Conservation (phyloP, 2,888 invertebrate genomes). For the Drosophila ochracea region DNA sequence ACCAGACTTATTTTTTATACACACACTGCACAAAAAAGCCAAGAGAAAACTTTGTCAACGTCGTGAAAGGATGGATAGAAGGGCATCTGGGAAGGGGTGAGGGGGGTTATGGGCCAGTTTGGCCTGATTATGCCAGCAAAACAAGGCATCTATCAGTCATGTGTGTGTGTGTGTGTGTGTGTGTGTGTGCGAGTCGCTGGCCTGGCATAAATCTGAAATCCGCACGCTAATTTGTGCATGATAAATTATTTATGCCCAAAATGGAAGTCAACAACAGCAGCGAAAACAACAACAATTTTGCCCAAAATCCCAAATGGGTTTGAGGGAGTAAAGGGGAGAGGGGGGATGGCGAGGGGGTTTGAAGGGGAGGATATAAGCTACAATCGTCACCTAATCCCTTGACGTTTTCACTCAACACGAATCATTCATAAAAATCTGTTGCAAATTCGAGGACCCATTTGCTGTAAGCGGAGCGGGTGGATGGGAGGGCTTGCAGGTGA, state of each 20-base stretch:
- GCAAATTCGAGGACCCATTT: constrained; percentile 36
- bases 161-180: constrained; percentile 33
- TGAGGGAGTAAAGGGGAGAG: background rate
- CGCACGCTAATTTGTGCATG: constrained; percentile 81
- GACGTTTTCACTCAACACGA: constrained; percentile 56
- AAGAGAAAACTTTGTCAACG: constrained; percentile 57
- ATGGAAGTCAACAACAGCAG: constrained; percentile 53
- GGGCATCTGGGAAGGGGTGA: background rate
- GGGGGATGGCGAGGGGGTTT: background rate
- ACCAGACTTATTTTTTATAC: constrained; percentile 71
- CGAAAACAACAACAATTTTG: constrained; percentile 34
- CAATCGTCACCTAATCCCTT: constrained; percentile 55
- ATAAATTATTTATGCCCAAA: constrained; percentile 84
- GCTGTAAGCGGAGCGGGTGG: background rate
- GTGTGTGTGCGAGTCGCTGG: constrained; percentile 35
- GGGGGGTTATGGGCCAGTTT: background rate
- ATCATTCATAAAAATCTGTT: constrained; percentile 51
- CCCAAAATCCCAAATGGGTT: constrained; percentile 24
- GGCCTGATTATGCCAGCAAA: constrained; percentile 48
- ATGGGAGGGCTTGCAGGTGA: background rate
- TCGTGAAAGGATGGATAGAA: background rate
- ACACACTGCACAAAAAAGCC: constrained; percentile 28
- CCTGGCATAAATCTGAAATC: constrained; percentile 62
- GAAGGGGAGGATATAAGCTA: constrained; percentile 18
- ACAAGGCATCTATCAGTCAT: constrained; percentile 69